Evolutionary conservation across 2,797 vertebrate species (phyloP), one percentile per base, ranked within the genome.

Genomic region (Halcyon leucocephala): DNA sequence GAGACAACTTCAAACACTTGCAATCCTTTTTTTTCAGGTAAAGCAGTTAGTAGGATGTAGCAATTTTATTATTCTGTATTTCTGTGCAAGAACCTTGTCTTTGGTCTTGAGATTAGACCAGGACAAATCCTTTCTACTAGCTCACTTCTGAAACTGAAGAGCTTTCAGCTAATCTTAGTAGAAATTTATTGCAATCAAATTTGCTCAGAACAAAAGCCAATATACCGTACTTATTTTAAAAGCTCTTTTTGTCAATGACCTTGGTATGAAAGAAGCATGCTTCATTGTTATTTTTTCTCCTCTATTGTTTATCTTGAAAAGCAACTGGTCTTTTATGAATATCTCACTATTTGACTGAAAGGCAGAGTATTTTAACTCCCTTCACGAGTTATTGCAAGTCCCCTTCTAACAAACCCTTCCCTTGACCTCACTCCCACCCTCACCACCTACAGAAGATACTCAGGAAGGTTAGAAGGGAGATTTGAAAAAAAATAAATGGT

Each of bases 281-380:
- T 90, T 48, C 74, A 84, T 35, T 85, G 85, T 29, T 92, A 35
- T 89, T 89, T 95, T 94, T 66, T 57, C 64, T 79, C 41, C 57
- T 2, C 6, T 61, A 46, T 82, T 84, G 67, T 97, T 93, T 92
- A 60, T 66, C 52, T 58, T 84, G 90, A 91, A 94, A 96, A 94
- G 66, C 90, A 95, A 44, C 71, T 94, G 73, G 48, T 94, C 78
- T 83, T 91, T 95, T 95, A 86, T 93, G 64, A 94, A 82, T 84
- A 84, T 82, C 55, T 77, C 37, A 54, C 55, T 86, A 73, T 86
- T 60, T 85, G 60, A 85, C 57, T 91, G 73, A 70, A 82, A 93
- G 55, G 44, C n/a, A 15, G 55, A 86, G 77, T 65, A 74, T 95
- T 88, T 94, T 67, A 95, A 51, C 57, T 93, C 86, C 29, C 42